Base-by-base conservation (phyloP, 2,113 vertebrate species). In the Silurus meridionalis region DNA sequence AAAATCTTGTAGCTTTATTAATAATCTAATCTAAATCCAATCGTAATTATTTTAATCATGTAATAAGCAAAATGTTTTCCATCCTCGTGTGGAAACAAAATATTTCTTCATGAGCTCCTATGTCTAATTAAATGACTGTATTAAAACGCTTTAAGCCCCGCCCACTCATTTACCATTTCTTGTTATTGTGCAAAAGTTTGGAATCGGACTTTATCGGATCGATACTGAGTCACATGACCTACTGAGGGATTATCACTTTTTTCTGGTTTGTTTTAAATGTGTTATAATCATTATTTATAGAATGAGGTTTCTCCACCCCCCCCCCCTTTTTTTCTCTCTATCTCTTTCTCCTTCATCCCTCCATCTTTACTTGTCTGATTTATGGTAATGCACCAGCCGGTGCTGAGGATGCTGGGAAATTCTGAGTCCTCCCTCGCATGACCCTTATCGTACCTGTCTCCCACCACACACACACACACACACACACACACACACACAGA, bases 331-430 rank as follows among this genome's bases (percentile, higher is more conserved):
- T 5, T 28, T 15, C 13, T 58, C 52, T 28, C 14, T 61, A 25
- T 74, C 71, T 48, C 48, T 46, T 14, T 48, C 25, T 14, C n/a
- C n/a, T 25, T n/a, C 25, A 28, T 48, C 25, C 28, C 57, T 81
- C 79, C 11, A 10, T 61, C 60, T 21, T 61, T 21, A 21, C 55
- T 3, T 9, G 17, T 60, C 19, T 6, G 11, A 28, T 46, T 8
- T 63, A 23, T 75, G 60, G 57, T 85, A 66, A 85, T 64, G 48
- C 17, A 9, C 28, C 5, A 58, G 60, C n/a, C 11, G 6, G 57
- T 79, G 48, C 48, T 55, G 48, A 67, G 83, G 10, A 79, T 50
- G 78, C 74, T 85, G 55, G 28, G 74, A 67, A 79, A 85, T 78
- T 79, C 17, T 55, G 74, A 66, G 17, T 79, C 53, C 61, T 64